A percentile compares a stretch with the other conserved stretches of the same genome.
Conservation (phyloP, 2,797 vertebrate genomes). For the Macropodus opercularis region DNA sequence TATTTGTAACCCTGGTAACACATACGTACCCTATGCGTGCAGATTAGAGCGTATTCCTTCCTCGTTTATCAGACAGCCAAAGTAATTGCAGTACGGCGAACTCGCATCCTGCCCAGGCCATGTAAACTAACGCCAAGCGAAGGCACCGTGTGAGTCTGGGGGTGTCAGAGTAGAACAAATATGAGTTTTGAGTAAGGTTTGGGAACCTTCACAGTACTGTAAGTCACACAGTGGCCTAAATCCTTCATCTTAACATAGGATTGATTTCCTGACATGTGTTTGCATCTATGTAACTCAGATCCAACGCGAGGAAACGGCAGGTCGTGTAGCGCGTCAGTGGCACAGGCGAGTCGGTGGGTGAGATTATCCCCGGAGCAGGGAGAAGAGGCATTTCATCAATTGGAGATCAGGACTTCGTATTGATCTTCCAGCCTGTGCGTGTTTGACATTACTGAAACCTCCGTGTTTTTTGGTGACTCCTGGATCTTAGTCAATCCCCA, state of each 20-base stretch:
- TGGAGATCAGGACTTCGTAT: slow-evolving; percentile 73
- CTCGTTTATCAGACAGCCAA: too few relatives aligned
- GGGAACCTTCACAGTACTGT: too few relatives aligned
- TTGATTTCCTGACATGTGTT: too few relatives aligned
- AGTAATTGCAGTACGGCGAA: neutral
- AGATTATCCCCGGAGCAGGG: slow-evolving; percentile 68
- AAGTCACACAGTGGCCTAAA: too few relatives aligned
- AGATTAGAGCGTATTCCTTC: too few relatives aligned
- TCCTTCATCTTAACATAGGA: too few relatives aligned
- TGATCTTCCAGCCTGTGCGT: slow-evolving; percentile 67
- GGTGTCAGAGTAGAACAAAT: too few relatives aligned
- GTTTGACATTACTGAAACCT: slow-evolving; percentile 66
- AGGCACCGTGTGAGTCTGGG: too few relatives aligned
- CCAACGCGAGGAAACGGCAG: slow-evolving; percentile 48
- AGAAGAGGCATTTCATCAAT: slow-evolving; percentile 78
- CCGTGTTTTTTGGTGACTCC: slow-evolving; percentile 61
- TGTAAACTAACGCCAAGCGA: too few relatives aligned
- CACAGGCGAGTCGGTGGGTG: slow-evolving; percentile 74
- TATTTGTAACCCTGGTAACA: slow-evolving; percentile 5
- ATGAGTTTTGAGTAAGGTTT: too few relatives aligned
- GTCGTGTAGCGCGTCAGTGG: slow-evolving; percentile 64
- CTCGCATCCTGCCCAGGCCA: neutral
- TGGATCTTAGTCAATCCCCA: slow-evolving; percentile 55
- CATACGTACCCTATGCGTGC: neutral
- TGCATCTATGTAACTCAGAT: too few relatives aligned